phyloP scores from a whole-genome alignment of 2,113 vertebrate genomes.

The Rhineura floridana region DNA sequence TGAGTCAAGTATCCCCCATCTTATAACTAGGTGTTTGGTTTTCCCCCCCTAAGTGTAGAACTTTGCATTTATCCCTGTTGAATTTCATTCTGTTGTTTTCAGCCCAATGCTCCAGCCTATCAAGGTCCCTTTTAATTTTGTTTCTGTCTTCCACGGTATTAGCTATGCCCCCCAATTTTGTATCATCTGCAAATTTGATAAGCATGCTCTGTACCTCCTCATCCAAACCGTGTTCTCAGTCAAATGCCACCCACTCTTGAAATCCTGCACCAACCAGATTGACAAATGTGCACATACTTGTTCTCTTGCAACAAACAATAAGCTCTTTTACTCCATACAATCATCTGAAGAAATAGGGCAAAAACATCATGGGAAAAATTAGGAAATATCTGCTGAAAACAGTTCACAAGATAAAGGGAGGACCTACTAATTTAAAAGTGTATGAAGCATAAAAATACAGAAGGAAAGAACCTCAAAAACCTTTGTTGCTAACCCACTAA shows the following conservation, averaged over 20 bases:
- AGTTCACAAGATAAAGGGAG: conserved; percentile 71
- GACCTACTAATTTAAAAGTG: conserved; percentile 65
- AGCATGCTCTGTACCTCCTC: too few species aligned
- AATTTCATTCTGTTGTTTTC: too few species aligned
- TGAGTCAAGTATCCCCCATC: too few species aligned
- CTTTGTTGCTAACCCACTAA: conserved; percentile 23
- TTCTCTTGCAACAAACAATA: conserved; percentile 75
- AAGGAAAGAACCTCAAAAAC: conserved; percentile 22
- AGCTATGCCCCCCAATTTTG: too few species aligned
- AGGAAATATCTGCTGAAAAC: conserved; percentile 78
- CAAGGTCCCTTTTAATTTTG: too few species aligned
- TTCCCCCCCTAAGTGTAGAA: too few species aligned
- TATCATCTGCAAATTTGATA: too few species aligned
- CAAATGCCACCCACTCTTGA: conserved; percentile 69
- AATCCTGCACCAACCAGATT: conserved; percentile 70
- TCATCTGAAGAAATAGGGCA: conserved; percentile 72
- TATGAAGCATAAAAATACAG: conserved; percentile 30
- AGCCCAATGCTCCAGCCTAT: too few species aligned
- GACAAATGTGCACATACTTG: conserved; percentile 61
- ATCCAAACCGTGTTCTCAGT: conserved; percentile 51
- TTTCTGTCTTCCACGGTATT: too few species aligned
- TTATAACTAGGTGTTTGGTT: too few species aligned
- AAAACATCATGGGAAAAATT: conserved; percentile 81
- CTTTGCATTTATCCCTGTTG: too few species aligned
- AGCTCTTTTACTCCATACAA: conserved; percentile 74